Percentiles rank a stretch among this genome's conserved stretches.
Evolutionary conservation across 2,113 vertebrate species (phyloP).

Genomic region (Verasper variegatus): DNA sequence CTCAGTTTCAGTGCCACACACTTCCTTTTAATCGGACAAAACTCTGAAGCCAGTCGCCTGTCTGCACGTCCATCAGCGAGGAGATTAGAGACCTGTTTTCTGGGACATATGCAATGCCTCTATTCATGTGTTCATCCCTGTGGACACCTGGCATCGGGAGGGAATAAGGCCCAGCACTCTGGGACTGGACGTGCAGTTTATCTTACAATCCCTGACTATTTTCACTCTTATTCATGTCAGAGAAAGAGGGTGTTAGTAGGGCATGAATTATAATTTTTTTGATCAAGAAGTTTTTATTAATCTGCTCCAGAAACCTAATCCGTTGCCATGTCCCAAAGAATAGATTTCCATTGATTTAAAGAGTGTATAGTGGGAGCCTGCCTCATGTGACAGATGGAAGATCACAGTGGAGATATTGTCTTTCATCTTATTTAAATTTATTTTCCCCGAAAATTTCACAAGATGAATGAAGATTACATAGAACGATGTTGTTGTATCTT

Average conservation of each 20-base stretch:
- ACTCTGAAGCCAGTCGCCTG: no score
- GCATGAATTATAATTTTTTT: conserved; percentile 18
- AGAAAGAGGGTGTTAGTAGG: conserved; percentile 47
- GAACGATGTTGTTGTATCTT: background rate
- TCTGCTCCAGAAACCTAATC: conserved; percentile 28
- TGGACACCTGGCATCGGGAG: conserved; percentile 1
- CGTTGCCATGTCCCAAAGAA: conserved; percentile 13
- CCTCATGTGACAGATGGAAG: conserved; percentile 13
- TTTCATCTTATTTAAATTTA: background rate
- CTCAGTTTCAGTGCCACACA: no score
- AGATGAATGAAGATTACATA: background rate
- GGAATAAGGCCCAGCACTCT: conserved; percentile 39
- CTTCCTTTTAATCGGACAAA: no score
- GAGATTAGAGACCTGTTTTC: conserved; percentile 56
- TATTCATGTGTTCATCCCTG: conserved; percentile 35
- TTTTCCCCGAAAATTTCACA: background rate
- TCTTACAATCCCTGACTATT: conserved; percentile 37
- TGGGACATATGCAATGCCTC: conserved; percentile 29
- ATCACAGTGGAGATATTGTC: conserved; percentile 6
- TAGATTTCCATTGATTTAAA: conserved; percentile 9
- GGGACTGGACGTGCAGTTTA: conserved; percentile 43
- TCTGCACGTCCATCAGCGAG: no score
- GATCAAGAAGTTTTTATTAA: conserved; percentile 33
- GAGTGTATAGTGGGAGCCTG: background rate
- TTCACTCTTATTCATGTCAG: conserved; percentile 32